phyloP scores from a whole-genome alignment of 2,797 vertebrate genomes.

The Telmatherina bonti region DNA sequence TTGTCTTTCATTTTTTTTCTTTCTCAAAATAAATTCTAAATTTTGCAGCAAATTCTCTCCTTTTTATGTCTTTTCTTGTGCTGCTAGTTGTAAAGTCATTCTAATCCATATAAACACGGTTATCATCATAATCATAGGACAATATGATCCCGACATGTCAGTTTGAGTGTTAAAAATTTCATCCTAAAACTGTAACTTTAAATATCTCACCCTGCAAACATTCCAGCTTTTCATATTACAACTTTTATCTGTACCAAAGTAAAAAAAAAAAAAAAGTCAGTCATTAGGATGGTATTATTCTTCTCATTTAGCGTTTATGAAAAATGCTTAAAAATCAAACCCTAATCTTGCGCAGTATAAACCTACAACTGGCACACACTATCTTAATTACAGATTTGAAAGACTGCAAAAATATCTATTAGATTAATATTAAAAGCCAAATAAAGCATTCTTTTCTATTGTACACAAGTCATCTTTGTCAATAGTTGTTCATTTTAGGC shows the following conservation, averaged over 20 bases:
- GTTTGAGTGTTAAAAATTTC: not conserved
- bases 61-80: not conserved
- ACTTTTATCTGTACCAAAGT: not conserved
- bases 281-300: not conserved
- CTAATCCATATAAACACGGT: not conserved
- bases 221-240: not conserved
- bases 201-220: not conserved
- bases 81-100: too few relatives aligned
- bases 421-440: not conserved
- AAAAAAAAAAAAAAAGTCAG: slow-evolving; percentile 2
- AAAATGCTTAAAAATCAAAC: slow-evolving; percentile 10
- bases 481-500: too few relatives aligned
- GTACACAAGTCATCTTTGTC: not conserved
- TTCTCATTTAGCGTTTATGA: slow-evolving; percentile 6
- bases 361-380: not conserved
- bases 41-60: too few relatives aligned
- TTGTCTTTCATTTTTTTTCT: too few relatives aligned
- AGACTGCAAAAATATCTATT: not conserved
- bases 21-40: too few relatives aligned
- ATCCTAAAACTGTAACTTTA: not conserved
- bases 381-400: not conserved
- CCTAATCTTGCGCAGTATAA: not conserved
- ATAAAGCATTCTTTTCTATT: not conserved
- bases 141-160: not conserved
- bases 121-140: not conserved